Conservation (phyloP, 2,797 vertebrate species). For the Eremophila alpestris region DNA sequence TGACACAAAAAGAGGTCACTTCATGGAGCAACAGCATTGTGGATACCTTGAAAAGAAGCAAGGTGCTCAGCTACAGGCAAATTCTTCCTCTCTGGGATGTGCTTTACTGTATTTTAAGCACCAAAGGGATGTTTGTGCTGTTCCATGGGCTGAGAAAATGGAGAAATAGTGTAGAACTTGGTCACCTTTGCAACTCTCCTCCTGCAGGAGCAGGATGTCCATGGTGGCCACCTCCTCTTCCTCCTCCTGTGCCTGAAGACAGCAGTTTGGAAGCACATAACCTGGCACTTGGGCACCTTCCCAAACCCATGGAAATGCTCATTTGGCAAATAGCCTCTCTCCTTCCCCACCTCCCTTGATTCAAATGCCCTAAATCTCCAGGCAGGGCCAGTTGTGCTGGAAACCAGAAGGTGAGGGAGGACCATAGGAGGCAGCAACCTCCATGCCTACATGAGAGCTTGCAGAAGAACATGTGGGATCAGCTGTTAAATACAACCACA, state of each 20-base stretch:
- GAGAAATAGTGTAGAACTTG: neutral
- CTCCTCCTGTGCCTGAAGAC: neutral
- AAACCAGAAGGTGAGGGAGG: neutral
- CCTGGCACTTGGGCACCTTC: neutral
- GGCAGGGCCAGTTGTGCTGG: neutral
- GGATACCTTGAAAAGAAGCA: neutral
- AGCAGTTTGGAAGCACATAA: neutral
- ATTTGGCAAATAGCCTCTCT: neutral
- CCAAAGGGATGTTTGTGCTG: neutral
- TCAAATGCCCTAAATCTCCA: neutral
- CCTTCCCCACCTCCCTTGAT: neutral
- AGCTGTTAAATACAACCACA: neutral
- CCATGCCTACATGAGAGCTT: fast-evolving
- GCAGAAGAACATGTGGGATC: neutral
- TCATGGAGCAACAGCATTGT: neutral
- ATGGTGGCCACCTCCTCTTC: fast-evolving
- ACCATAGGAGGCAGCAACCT: neutral
- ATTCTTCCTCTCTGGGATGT: neutral
- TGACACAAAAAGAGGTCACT: neutral
- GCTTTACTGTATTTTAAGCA: neutral
- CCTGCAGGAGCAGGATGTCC: neutral
- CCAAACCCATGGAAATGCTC: neutral
- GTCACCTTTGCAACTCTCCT: neutral
- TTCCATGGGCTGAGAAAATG: neutral
- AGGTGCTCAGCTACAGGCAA: neutral